Evolutionary conservation across 2,113 vertebrate genomes (phyloP).

Genomic region (Toxostoma redivivum): DNA sequence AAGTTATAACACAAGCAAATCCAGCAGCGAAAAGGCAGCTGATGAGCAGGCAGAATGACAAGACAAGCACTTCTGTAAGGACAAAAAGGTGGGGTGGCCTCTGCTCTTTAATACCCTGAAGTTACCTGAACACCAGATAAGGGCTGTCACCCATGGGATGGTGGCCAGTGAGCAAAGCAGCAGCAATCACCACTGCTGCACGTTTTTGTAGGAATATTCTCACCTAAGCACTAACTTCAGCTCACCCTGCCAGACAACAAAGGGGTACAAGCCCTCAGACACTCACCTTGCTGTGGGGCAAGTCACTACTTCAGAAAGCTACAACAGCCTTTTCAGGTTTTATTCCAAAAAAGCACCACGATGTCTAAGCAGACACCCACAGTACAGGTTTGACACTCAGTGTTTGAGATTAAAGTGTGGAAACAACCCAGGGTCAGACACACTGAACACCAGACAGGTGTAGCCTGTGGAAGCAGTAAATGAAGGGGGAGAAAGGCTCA

Average conservation of each 20-base stretch:
- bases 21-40: background rate
- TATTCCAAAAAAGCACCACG: background rate
- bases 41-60: background rate
- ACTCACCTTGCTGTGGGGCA: background rate
- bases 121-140: background rate
- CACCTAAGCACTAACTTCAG: background rate
- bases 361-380: background rate
- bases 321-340: background rate
- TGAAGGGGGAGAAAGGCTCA: background rate
- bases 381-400: rapidly evolving
- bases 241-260: background rate
- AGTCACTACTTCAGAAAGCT: background rate
- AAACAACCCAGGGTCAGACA: background rate
- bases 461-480: background rate
- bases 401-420: background rate
- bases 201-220: background rate
- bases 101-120: background rate
- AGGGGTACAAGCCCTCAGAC: background rate
- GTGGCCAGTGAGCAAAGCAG: background rate
- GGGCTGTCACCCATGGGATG: background rate
- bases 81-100: background rate
- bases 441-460: background rate
- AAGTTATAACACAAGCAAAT: background rate
- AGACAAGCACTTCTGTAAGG: background rate
- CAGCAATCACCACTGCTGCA: background rate